Evolutionary conservation across 2,113 vertebrate genomes (phyloP), one percentile per base, ranked within the genome.

Genomic region (Boleophthalmus pectinirostris): DNA sequence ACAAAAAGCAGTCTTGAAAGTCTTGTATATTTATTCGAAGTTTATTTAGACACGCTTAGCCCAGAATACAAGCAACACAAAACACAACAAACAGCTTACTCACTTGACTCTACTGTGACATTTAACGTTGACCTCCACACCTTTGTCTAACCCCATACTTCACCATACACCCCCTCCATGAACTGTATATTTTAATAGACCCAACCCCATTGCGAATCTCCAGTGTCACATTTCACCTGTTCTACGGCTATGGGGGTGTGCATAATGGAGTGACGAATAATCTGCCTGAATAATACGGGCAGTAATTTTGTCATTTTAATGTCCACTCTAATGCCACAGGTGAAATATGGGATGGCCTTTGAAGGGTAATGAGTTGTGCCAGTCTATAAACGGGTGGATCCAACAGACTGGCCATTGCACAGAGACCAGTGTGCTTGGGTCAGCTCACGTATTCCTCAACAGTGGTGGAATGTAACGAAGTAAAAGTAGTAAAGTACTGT

Each of bases 241-340:
- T 11, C 57, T 33, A 21, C 12, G 18, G 21, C 43, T 1, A 18
- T 29, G 43, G 21, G 69, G 60, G 61, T 23, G 24, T 38, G 66
- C 56, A 46, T 43, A 14, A 51, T 21, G 47, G 51, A 33, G 45
- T 66, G 58, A 57, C 11, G 16, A 24, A 49, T 61, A 45, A 65
- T 46, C 8, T 6, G 57, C 66, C 38, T 56, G 20, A 75, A 74
- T 45, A 53, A 60, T 63, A 18, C 46, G 23, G 24, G 18, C 72
- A 54, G 54, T 68, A 10, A 64, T 64, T 64, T 43, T 43, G 61
- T 43, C 61, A 43, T 64, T 64, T 43, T 69, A 61, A 45, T 53
- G 8, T 66, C 56, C 72, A 53, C 49, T 74, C 69, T 51, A 58
- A 61, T 75, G 29, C 66, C 66, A 58, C 33, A 68, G 68, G 51